Base-by-base conservation (phyloP, 1,140 invertebrate species). In the Philopotamus ludificatus region DNA sequence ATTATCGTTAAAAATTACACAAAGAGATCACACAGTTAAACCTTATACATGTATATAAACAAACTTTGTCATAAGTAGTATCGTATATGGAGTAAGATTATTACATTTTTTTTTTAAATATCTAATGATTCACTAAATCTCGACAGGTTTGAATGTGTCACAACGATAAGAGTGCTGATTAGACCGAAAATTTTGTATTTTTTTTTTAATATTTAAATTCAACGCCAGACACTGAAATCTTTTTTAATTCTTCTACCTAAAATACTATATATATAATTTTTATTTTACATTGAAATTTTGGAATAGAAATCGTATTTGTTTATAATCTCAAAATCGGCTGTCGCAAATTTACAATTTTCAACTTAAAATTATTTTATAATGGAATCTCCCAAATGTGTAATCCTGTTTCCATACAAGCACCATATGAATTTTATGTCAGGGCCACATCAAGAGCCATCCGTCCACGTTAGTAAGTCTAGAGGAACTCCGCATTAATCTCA, bases 1-100 rank as follows among this genome's bases (percentile, higher is more conserved):
- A 70, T 67, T 70, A 70, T 60, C 50, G 55, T 66, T 70, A 70
- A 70, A 70, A 70, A 70, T 60, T 70, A 70, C 65, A 70, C 68
- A 70, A 70, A 70, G 68, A 70, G 68, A 70, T 70, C 68, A 70
- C 68, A 70, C 68, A 70, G 64, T 70, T 70, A 70, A 70, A 67
- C 49, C 65, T 70, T 70, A 70, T 65, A 67, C 55, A 66, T 70
- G 62, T 70, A 70, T 67, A 70, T 70, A 70, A 70, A 70, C 68
- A 65, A 66, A 67, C 58, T 66, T 55, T 67, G 63, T 70, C 68
- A 70, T 70, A 70, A 66, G 68, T 64, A 70, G 53, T 70, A 70
- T 70, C 68, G 68, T 70, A 66, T 60, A 61, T 65, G 65, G 65
- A 66, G 65, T 59, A 57, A 67, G 57, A 66, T 58, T 65, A 65